Conservation (phyloP, 2,797 vertebrate genomes). For the Rallus crepitans region DNA sequence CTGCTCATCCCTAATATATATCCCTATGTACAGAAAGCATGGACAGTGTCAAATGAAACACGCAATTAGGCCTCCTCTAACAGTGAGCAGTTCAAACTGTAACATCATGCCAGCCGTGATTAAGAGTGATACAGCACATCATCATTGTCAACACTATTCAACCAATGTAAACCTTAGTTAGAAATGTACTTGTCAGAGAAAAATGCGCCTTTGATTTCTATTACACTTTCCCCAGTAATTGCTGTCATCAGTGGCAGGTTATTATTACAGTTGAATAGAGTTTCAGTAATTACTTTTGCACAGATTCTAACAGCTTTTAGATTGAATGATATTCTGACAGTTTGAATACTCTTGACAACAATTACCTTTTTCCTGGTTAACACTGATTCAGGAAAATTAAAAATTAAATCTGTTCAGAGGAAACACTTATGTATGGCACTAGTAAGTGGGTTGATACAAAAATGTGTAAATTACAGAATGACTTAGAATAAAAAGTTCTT, state of each 20-base stretch:
- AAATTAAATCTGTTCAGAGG: constrained; percentile 83
- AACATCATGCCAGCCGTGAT: constrained; percentile 80
- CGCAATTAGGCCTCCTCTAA: constrained; percentile 73
- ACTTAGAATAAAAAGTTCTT: constrained; percentile 73
- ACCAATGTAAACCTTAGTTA: constrained; percentile 82
- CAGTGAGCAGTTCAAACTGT: constrained; percentile 72
- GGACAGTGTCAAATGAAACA: constrained; percentile 77
- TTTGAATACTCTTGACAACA: constrained; percentile 86
- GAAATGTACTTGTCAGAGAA: constrained; percentile 86
- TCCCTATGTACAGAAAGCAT: constrained; percentile 23
- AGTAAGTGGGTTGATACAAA: constrained; percentile 76
- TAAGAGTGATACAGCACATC: constrained; percentile 86
- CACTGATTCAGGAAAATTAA: constrained; percentile 84
- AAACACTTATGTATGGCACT: constrained; percentile 79
- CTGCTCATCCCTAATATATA: constrained; percentile 56
- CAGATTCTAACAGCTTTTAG: constrained; percentile 85
- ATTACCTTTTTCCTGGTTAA: constrained; percentile 85
- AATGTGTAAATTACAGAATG: constrained; percentile 78
- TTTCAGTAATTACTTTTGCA: constrained; percentile 87
- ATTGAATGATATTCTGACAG: constrained; percentile 88
- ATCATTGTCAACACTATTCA: constrained; percentile 85
- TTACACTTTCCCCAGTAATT: constrained; percentile 85
- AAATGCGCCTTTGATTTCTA: constrained; percentile 87
- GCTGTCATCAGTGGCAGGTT: constrained; percentile 89
- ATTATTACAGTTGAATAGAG: constrained; percentile 90